Conservation (phyloP, 64 coral and sea anemone genomes). For the Stylophora pistillata region DNA sequence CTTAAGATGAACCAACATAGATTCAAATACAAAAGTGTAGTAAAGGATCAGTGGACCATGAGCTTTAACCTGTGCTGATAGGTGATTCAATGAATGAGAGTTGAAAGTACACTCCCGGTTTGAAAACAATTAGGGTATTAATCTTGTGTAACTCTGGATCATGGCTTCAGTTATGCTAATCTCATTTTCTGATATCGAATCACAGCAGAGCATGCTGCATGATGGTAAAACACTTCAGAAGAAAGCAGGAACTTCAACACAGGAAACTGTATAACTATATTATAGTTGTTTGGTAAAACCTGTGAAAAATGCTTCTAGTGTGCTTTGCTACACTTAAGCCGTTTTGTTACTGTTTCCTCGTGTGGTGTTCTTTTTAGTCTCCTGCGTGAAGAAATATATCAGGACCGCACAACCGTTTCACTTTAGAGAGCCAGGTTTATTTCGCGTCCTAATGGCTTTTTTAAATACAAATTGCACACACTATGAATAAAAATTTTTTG, state of each 20-base stretch:
- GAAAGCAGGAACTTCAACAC: no score
- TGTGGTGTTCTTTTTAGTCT: background rate
- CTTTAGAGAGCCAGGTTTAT: no score
- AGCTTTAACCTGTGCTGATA: conserved; percentile 64
- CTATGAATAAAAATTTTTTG: no score
- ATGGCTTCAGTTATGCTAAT: conserved; percentile 71
- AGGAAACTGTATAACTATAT: no score
- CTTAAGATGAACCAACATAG: conserved; percentile 71
- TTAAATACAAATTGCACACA: no score
- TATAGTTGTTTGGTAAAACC: no score
- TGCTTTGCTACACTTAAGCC: no score
- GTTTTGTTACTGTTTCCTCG: conserved; percentile 22
- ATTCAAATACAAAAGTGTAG: conserved; percentile 75
- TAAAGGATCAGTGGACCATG: conserved; percentile 76
- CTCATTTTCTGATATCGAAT: conserved; percentile 64
- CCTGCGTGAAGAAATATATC: no score
- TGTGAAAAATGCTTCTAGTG: no score
- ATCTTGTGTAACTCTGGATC: conserved; percentile 47
- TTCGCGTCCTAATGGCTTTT: no score
- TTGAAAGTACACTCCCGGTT: conserved; percentile 59
- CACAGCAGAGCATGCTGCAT: conserved; percentile 68
- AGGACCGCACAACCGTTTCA: no score
- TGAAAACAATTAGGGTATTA: conserved; percentile 52
- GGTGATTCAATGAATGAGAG: conserved; percentile 74
- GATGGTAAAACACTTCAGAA: conserved; percentile 70